Percentiles rank a stretch among this genome's conserved stretches.
Evolutionary conservation across 2,888 invertebrate genomes (phyloP).

Genomic region (Dryadula phaetusa): DNA sequence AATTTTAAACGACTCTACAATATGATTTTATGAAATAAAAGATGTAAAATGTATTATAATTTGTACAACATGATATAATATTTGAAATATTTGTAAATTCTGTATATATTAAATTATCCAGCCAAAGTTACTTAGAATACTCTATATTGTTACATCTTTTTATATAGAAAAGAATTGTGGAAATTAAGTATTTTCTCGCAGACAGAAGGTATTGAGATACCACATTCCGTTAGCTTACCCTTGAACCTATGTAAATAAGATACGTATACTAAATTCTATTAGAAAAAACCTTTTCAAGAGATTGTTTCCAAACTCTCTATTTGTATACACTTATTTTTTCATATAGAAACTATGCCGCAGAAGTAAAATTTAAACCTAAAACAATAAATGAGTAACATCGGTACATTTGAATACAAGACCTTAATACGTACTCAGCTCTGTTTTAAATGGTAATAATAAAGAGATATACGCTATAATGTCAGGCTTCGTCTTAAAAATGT

Average conservation of each 20-base stretch:
- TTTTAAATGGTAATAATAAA: not conserved
- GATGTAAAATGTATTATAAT: not conserved
- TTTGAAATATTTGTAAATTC: not conserved
- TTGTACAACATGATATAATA: not conserved
- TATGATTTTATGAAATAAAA: conserved; percentile 10
- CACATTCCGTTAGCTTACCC: conserved; percentile 16
- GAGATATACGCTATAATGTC: not conserved
- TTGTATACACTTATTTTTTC: not conserved
- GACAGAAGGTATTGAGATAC: not conserved
- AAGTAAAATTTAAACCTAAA: no score
- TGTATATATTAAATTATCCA: not conserved
- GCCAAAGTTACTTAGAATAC: not conserved
- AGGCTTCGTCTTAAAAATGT: conserved; percentile 11
- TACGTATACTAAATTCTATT: not conserved
- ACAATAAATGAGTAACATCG: no score
- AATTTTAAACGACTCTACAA: not conserved
- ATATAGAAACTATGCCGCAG: no score
- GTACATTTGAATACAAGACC: not conserved
- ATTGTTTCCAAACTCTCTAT: not conserved
- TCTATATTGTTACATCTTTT: not conserved
- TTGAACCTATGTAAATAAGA: conserved; percentile 19
- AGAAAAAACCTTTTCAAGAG: conserved; percentile 8
- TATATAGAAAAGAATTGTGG: not conserved
- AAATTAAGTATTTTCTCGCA: not conserved
- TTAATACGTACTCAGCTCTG: not conserved